These are phyloP conservation scores for Drosophila albomicans DNA, from an alignment of 1,140 invertebrate genomes.

Conservation along the genomic window DNA sequence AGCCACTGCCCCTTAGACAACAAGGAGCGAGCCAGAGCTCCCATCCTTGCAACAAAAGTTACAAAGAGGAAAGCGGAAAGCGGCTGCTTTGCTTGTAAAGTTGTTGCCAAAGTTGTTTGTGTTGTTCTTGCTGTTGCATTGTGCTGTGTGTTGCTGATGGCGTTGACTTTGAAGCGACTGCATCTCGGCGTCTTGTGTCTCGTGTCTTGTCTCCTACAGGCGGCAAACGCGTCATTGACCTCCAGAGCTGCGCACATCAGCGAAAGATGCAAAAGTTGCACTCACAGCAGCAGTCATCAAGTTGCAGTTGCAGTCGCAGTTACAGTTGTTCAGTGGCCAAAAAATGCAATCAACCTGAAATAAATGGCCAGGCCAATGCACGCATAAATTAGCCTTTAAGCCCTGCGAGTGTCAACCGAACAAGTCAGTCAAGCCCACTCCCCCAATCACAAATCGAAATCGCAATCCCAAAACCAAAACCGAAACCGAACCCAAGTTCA, in stretches of 20 bases:
- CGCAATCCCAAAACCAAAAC: not conserved
- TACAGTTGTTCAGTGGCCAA: not conserved
- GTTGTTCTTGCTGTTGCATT: slow-evolving; percentile 38
- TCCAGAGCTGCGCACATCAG: slow-evolving; percentile 12
- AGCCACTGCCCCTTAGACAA: slow-evolving; percentile 34
- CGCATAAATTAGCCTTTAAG: slow-evolving; percentile 68
- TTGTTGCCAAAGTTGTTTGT: slow-evolving; percentile 34
- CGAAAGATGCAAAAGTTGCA: slow-evolving; percentile 1
- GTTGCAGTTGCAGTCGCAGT: slow-evolving; percentile 9
- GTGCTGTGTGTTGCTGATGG: slow-evolving; percentile 56
- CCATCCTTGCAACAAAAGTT: slow-evolving; percentile 25
- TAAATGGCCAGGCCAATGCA: slow-evolving; percentile 62
- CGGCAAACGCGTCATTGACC: slow-evolving; percentile 71
- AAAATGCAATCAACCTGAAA: slow-evolving; percentile 62
- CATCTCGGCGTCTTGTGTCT: slow-evolving; percentile 21
- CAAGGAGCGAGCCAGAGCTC: slow-evolving; percentile 31
- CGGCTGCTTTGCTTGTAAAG: slow-evolving; percentile 57
- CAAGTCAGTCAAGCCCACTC: slow-evolving; percentile 18
- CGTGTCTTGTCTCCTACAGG: slow-evolving; percentile 47
- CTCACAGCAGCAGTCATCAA: not conserved
- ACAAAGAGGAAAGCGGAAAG: not conserved
- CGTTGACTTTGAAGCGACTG: slow-evolving; percentile 65
- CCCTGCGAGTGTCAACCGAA: slow-evolving; percentile 19
- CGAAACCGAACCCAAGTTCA: slow-evolving; percentile 38
- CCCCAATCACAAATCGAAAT: not conserved